Conservation (phyloP, 2,888 invertebrate genomes). For the Xestia c-nigrum region DNA sequence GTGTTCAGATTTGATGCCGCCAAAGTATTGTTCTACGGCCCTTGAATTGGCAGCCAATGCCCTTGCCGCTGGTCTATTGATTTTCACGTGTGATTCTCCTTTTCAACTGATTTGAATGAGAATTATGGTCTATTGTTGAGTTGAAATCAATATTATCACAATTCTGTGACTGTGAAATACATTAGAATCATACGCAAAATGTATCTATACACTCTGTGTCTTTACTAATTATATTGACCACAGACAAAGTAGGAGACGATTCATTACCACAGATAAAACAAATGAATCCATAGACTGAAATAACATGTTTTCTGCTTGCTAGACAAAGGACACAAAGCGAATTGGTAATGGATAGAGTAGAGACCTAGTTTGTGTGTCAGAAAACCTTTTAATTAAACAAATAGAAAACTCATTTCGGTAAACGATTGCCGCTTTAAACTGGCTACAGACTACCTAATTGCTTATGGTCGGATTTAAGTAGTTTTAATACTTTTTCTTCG, state of each 20-base stretch:
- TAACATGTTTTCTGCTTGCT: conserved; percentile 45
- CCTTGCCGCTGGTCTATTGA: conserved; percentile 45
- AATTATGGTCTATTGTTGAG: conserved; percentile 37
- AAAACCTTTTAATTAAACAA: conserved; percentile 52
- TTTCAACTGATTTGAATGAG: conserved; percentile 49
- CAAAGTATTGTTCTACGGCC: conserved; percentile 53
- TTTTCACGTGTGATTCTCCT: conserved; percentile 40
- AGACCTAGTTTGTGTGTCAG: conserved; percentile 3
- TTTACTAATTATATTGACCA: not conserved
- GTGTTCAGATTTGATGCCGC: conserved; percentile 35
- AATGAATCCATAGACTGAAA: conserved; percentile 38
- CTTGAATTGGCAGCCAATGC: conserved; percentile 37
- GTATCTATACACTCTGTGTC: not conserved
- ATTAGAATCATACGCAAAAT: not conserved
- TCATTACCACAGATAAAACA: conserved; percentile 44
- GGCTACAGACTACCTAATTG: conserved; percentile 55
- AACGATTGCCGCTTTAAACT: conserved; percentile 41
- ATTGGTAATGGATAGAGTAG: conserved; percentile 23
- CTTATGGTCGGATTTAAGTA: conserved; percentile 57
- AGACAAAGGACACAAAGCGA: conserved; percentile 26
- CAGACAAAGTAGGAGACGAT: conserved; percentile 17
- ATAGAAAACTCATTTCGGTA: conserved; percentile 48
- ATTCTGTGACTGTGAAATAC: conserved; percentile 1
- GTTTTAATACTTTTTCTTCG: conserved; percentile 61
- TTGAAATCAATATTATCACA: conserved; percentile 29